Evolutionary conservation across 2,797 vertebrate genomes (phyloP).

Genomic region (Gorsachius magnificus): DNA sequence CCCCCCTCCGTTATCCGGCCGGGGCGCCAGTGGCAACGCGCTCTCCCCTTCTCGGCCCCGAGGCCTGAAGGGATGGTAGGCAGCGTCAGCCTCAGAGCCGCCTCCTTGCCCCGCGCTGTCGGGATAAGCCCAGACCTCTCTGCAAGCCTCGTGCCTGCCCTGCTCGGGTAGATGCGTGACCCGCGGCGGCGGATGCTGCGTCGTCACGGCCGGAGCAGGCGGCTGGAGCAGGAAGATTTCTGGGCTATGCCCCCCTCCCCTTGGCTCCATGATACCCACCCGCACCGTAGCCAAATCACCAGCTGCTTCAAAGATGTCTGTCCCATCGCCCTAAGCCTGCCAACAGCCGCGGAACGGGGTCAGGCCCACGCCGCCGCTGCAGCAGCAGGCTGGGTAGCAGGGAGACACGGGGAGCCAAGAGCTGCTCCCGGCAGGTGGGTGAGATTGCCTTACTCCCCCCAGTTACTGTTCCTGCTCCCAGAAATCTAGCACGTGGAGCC

Average conservation of each 20-base stretch:
- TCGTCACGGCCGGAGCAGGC: not conserved
- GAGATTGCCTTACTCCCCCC: accelerated
- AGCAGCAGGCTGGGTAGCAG: not conserved
- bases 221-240: not conserved
- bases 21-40: too few relatives aligned
- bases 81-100: too few relatives aligned
- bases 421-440: not conserved
- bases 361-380: not conserved
- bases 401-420: accelerated
- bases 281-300: accelerated
- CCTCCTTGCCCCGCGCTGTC: too few relatives aligned
- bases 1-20: too few relatives aligned
- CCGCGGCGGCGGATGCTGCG: not conserved
- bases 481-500: accelerated
- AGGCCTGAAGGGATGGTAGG: too few relatives aligned
- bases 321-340: not conserved
- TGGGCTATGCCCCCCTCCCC: not conserved
- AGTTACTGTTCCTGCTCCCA: too few relatives aligned
- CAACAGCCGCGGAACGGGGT: accelerated
- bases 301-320: accelerated
- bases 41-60: not conserved
- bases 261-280: too few relatives aligned
- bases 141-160: not conserved
- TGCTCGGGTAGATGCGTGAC: accelerated
- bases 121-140: not conserved